A percentile compares a stretch with the other conserved stretches of the same genome.
Evolutionary conservation across 2,888 invertebrate genomes (phyloP).

Genomic region (Halictus quadricinctus): DNA sequence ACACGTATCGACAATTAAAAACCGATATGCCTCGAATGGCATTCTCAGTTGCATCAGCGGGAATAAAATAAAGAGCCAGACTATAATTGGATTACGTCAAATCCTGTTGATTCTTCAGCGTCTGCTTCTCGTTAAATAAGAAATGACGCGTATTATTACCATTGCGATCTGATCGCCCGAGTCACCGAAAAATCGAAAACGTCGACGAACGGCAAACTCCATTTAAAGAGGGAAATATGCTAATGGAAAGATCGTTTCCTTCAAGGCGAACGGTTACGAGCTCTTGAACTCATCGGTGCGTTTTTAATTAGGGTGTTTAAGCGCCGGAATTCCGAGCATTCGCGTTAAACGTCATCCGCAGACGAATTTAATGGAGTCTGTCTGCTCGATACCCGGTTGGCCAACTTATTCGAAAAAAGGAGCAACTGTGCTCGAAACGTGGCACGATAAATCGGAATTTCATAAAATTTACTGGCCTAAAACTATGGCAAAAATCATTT

Average conservation of each 20-base stretch:
- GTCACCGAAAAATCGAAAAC: background rate
- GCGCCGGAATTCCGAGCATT: background rate
- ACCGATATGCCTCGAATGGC: background rate
- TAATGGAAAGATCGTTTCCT: background rate
- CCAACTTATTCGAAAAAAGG: background rate
- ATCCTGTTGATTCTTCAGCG: background rate
- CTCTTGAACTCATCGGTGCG: background rate
- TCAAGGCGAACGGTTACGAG: conserved; percentile 11
- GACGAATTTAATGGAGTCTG: background rate
- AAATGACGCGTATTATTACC: background rate
- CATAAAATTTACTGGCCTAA: background rate
- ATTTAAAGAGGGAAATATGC: background rate
- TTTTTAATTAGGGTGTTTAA: background rate
- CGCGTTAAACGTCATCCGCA: background rate
- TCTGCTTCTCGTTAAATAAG: background rate
- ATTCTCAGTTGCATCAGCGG: background rate
- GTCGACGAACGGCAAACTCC: background rate
- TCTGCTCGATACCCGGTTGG: background rate
- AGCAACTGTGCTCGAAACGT: background rate
- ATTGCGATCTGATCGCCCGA: background rate
- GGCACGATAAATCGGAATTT: background rate
- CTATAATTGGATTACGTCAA: background rate
- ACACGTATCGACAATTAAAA: background rate
- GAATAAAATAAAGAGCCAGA: background rate
- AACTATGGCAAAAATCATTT: background rate